Percentiles rank a stretch among this genome's conserved stretches.
Conservation (phyloP, 2,888 invertebrate species). For the Balanococcus diminutus region DNA sequence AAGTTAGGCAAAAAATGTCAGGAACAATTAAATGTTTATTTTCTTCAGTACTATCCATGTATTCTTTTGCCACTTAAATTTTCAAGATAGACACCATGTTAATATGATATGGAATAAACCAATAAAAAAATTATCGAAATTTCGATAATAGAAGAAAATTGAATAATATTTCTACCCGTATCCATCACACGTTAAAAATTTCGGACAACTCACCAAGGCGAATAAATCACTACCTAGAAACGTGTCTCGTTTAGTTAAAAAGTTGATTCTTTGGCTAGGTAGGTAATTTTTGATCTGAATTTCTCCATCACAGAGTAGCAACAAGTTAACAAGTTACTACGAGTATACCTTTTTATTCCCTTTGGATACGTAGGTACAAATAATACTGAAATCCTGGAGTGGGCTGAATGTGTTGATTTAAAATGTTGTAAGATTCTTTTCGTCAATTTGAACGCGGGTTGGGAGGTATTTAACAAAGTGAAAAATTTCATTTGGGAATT, state of each 20-base stretch:
- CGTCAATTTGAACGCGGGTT: neutral
- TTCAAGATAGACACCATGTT: too few relatives aligned
- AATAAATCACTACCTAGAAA: neutral
- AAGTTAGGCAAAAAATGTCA: too few relatives aligned
- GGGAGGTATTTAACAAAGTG: constrained; percentile 19
- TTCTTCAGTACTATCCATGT: too few relatives aligned
- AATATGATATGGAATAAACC: too few relatives aligned
- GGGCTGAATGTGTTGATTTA: neutral
- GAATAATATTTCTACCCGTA: too few relatives aligned
- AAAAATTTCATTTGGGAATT: neutral
- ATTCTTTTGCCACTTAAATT: too few relatives aligned
- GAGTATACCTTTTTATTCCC: neutral
- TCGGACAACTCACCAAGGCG: neutral
- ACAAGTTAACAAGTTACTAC: neutral
- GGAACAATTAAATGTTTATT: too few relatives aligned
- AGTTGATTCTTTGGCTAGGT: neutral
- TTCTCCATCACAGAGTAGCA: neutral
- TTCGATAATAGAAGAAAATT: too few relatives aligned
- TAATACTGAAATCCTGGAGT: neutral
- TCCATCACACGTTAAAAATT: neutral
- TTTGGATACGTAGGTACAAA: neutral
- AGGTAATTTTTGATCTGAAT: neutral
- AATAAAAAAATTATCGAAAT: too few relatives aligned
- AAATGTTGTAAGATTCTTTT: constrained; percentile 17
- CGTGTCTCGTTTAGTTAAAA: neutral